phyloP scores from a whole-genome alignment of 2,888 invertebrate genomes.

The Euproctis similis region DNA sequence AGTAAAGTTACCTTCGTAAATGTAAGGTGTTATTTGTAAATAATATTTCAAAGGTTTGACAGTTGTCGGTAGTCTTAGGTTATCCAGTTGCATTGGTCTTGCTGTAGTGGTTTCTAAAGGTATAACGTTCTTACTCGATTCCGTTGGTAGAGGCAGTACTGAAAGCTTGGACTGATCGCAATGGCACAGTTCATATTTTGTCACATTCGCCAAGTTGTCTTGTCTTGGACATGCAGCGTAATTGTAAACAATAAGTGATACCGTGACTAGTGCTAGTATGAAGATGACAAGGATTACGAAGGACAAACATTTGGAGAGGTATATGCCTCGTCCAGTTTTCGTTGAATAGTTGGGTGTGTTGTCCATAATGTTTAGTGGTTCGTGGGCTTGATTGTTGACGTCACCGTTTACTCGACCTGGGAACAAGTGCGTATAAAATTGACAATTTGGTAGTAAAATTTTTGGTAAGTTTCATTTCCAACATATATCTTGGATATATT shows the following conservation, averaged over 20 bases:
- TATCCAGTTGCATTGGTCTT: constrained; percentile 43
- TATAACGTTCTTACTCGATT: constrained; percentile 49
- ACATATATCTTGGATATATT: no score
- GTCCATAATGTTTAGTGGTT: constrained; percentile 77
- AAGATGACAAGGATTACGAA: constrained; percentile 79
- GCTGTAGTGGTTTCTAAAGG: constrained; percentile 44
- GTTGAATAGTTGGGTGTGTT: constrained; percentile 78
- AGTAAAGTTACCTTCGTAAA: constrained; percentile 85
- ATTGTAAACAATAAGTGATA: constrained; percentile 85
- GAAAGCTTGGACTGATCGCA: constrained; percentile 59
- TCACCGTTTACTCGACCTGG: constrained; percentile 63
- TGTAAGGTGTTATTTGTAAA: constrained; percentile 82
- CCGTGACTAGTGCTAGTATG: constrained; percentile 79
- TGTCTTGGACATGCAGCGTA: constrained; percentile 80
- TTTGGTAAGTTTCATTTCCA: no score
- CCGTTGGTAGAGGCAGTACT: constrained; percentile 58
- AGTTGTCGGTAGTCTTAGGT: constrained; percentile 82
- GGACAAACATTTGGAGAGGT: constrained; percentile 79
- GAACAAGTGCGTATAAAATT: no score
- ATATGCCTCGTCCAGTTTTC: constrained; percentile 76
- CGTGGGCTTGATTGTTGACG: constrained; percentile 67
- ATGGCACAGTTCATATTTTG: constrained; percentile 60
- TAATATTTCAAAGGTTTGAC: constrained; percentile 82
- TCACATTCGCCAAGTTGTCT: constrained; percentile 58
- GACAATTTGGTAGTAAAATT: no score